phyloP scores from a whole-genome alignment of 2,797 vertebrate species.

The Squalus acanthias region DNA sequence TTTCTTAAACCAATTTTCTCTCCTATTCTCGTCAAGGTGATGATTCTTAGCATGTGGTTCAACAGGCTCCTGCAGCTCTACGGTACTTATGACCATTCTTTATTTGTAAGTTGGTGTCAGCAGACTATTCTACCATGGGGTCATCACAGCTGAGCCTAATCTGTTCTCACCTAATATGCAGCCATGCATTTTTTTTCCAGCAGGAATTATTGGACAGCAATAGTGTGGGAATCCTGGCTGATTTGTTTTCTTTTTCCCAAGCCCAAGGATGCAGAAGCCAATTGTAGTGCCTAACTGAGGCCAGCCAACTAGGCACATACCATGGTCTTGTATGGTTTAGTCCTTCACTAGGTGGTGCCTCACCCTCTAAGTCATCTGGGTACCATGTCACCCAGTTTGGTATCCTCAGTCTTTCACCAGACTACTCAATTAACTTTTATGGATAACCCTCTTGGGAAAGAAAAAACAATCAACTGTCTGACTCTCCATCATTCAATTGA shows the following conservation, averaged over 20 bases:
- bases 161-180: not conserved
- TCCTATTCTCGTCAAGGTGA: not conserved
- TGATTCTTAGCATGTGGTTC: not conserved
- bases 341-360: not conserved
- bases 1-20: not conserved
- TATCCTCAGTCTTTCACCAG: not conserved
- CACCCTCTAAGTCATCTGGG: slow-evolving; percentile 1
- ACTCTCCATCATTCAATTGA: not conserved
- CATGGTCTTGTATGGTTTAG: not conserved
- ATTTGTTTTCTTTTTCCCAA: not conserved
- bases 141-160: not conserved
- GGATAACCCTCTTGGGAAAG: not conserved
- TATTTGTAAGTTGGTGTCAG: not conserved
- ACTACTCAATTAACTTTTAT: slow-evolving; percentile 17
- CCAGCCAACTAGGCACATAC: not conserved
- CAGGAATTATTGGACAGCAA: not conserved
- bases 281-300: not conserved
- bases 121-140: not conserved
- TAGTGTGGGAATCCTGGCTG: not conserved
- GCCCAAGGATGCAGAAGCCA: not conserved
- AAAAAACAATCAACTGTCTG: slow-evolving; percentile 11
- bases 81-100: not conserved
- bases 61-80: not conserved
- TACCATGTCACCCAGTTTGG: not conserved
- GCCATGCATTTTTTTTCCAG: not conserved